A percentile compares a stretch with the other conserved stretches of the same genome.
These are phyloP conservation scores for Pelmatolapia mariae DNA, from an alignment of 2,113 vertebrate species.

Conservation along the genomic window DNA sequence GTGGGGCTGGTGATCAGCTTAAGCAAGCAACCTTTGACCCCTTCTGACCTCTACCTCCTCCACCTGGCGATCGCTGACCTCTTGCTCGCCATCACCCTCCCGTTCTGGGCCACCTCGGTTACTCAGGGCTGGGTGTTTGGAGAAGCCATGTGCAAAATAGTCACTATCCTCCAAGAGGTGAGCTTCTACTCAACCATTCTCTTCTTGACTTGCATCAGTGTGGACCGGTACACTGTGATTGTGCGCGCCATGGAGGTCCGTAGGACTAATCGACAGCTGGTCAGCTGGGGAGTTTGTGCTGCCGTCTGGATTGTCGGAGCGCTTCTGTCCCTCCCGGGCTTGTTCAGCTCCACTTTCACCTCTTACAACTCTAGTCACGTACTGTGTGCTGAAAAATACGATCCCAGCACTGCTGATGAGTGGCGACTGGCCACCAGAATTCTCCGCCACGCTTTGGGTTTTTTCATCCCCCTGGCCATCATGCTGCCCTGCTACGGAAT, in stretches of 20 bases:
- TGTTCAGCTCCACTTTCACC: slow-evolving; percentile 22
- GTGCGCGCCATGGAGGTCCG: slow-evolving; percentile 60
- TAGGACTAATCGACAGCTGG: neutral
- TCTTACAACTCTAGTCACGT: fast-evolving
- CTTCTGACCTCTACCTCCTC: slow-evolving; percentile 74
- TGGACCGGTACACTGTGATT: slow-evolving; percentile 75
- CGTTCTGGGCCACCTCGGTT: slow-evolving; percentile 63
- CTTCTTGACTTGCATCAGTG: slow-evolving; percentile 74
- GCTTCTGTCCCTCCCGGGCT: slow-evolving; percentile 61
- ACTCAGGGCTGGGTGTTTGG: slow-evolving; percentile 70
- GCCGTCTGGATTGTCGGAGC: slow-evolving; percentile 59
- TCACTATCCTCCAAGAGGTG: slow-evolving; percentile 63
- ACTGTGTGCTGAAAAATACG: slow-evolving; percentile 45
- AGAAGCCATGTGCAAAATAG: slow-evolving; percentile 61
- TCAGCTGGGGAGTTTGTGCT: slow-evolving; percentile 51
- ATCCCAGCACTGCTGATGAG: neutral
- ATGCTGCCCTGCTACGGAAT: slow-evolving; percentile 69
- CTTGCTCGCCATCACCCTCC: slow-evolving; percentile 67
- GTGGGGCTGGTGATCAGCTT: slow-evolving; percentile 65
- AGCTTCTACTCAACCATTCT: slow-evolving; percentile 78
- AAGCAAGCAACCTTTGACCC: slow-evolving; percentile 24
- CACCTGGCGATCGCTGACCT: slow-evolving; percentile 69
- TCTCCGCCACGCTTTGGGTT: slow-evolving; percentile 61
- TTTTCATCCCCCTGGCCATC: slow-evolving; percentile 59
- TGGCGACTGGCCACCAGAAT: slow-evolving; percentile 65